Conservation (phyloP, 2,888 invertebrate genomes). For the Scelioninae gen. 1 region DNA sequence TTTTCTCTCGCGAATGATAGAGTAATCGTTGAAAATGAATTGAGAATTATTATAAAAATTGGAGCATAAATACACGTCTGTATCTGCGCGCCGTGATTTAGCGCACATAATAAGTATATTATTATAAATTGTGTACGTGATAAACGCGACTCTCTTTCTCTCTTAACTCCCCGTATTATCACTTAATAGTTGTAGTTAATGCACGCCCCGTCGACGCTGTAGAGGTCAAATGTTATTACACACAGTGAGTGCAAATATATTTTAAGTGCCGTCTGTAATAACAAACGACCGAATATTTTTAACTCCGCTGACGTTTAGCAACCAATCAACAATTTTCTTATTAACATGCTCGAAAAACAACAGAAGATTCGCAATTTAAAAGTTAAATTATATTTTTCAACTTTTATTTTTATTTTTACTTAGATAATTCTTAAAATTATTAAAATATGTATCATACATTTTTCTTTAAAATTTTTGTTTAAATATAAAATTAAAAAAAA, state of each 20-base stretch:
- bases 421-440: no score
- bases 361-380: neutral
- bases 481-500: no score
- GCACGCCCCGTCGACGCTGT: slow-evolving; percentile 62
- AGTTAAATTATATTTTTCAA: neutral
- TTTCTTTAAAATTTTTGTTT: no score
- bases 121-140: slow-evolving; percentile 65
- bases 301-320: neutral
- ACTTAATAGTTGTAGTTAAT: slow-evolving; percentile 70
- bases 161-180: slow-evolving; percentile 55
- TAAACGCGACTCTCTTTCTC: slow-evolving; percentile 49
- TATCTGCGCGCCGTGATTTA: slow-evolving; percentile 58
- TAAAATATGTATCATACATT: no score
- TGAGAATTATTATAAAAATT: slow-evolving; percentile 46
- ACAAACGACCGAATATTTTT: slow-evolving; percentile 48
- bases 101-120: slow-evolving; percentile 62
- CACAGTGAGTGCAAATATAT: slow-evolving; percentile 63
- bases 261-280: slow-evolving; percentile 57
- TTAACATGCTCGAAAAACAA: no score
- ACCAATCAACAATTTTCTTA: no score
- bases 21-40: slow-evolving; percentile 45
- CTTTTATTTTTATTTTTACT: no score
- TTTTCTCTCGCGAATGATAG: slow-evolving; percentile 33
- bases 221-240: slow-evolving; percentile 70
- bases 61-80: slow-evolving; percentile 59